Conservation (phyloP, 2,113 vertebrate species). For the Microtus pennsylvanicus region DNA sequence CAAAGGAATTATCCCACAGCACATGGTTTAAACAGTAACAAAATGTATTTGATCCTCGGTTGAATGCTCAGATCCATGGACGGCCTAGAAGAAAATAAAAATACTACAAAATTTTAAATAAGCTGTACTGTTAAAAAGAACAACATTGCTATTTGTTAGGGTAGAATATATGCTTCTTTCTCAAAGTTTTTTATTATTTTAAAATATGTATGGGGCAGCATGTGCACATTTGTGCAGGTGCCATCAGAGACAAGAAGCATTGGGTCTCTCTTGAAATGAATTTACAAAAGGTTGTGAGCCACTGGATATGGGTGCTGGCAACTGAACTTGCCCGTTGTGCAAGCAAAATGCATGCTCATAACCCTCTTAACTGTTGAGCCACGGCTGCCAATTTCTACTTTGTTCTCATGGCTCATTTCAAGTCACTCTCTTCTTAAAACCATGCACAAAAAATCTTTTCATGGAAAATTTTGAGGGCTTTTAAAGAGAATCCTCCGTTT, state of each 20-base stretch:
- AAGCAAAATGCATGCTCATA: no score
- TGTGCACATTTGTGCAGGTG: not conserved
- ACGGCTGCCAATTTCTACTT: not conserved
- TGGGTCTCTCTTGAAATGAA: not conserved
- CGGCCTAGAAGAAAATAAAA: not conserved
- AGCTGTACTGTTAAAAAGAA: not conserved
- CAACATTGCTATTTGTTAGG: not conserved
- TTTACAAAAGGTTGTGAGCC: not conserved
- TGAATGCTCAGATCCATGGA: not conserved
- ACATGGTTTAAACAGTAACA: not conserved
- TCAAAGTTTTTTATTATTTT: not conserved
- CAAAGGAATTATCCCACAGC: no score
- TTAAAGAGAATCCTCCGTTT: conserved; percentile 26
- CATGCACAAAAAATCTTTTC: not conserved
- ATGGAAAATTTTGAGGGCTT: not conserved
- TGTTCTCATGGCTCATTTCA: not conserved
- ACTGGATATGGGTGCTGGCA: not conserved
- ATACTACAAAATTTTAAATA: not conserved
- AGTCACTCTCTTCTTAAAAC: not conserved
- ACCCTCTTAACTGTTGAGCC: not conserved
- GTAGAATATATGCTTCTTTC: not conserved
- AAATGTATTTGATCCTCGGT: not conserved
- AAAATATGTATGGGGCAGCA: no score
- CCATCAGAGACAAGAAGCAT: accelerated
- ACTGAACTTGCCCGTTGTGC: not conserved